Conservation (phyloP, 2,113 vertebrate genomes). For the Carassius gibelio region DNA sequence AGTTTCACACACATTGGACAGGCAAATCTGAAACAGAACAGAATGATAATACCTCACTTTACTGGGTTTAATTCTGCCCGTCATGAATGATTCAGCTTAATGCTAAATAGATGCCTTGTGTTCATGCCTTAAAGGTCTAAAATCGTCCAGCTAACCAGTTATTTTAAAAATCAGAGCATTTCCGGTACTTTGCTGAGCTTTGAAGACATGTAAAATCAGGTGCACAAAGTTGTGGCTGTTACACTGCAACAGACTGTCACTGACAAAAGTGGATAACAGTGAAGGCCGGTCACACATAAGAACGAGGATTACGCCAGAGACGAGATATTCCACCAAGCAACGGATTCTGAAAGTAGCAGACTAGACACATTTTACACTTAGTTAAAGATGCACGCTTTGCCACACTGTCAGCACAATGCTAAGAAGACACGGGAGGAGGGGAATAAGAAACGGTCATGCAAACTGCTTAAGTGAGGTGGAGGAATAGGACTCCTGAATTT, state of each 20-base stretch:
- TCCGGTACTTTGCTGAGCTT: neutral
- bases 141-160: neutral
- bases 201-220: neutral
- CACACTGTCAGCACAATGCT: constrained; percentile 57
- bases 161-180: neutral
- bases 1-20: constrained; percentile 67
- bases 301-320: constrained; percentile 64
- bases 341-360: constrained; percentile 57
- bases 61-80: neutral
- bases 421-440: constrained; percentile 24
- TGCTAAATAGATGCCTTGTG: neutral
- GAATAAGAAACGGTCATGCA: neutral
- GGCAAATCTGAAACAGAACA: constrained; percentile 66
- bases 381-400: constrained; percentile 60
- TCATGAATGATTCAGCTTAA: neutral
- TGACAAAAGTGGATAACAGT: constrained; percentile 27
- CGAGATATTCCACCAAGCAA: constrained; percentile 57
- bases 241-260: constrained; percentile 36
- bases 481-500: neutral
- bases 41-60: neutral
- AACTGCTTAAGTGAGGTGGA: neutral
- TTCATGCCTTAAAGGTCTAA: neutral
- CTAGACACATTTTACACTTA: constrained; percentile 66
- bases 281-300: constrained; percentile 59
- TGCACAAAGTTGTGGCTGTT: constrained; percentile 6